Evolutionary conservation across 2,797 vertebrate genomes (phyloP), one percentile per base, ranked within the genome.

Genomic region (Ataeniobius toweri): DNA sequence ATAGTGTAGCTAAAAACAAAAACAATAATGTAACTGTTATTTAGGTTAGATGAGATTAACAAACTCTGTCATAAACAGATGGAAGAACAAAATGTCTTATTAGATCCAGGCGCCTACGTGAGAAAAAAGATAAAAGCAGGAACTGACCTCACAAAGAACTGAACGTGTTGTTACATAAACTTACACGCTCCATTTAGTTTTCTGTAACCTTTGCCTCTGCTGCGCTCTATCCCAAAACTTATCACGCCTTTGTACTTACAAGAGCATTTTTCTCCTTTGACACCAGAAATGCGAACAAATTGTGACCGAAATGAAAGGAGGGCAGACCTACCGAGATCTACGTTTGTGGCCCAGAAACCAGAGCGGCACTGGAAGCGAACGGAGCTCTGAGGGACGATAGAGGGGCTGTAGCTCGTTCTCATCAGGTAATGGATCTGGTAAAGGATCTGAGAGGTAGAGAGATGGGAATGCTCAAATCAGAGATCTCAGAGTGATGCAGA

Each of bases 361-460:
- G 95, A 95, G 61, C 96, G 95, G 76, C 94, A 96, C 90, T 96
- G 95, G 86, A 96, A 96, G 55, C 95, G 95, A 51, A 96, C 95
- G 0, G 93, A 88, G 78, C 92, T 96, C 86, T 95, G 95, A 6
- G 96, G 95, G 75, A 96, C 92, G 18, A 95, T 93, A 12, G 95
- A 94, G 44, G 95, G 92, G 74, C 85, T 96, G 69, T 95, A 96
- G 86, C 94, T 95, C 0, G 96, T 94, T 79, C 95, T 93, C 93
- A 96, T 95, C 85, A 96, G 91, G 24, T 95, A 95, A 79, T 96
- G 95, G 81, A 96, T 96, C 91, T 96, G 96, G 84, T 91, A 95
- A 50, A 96, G 93, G 59, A 96, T 96, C 96, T 96, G 72, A 20
- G 68, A 84, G 26, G 74, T 4, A 67, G 69, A 5, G 75, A 77